Conservation (phyloP, 2,888 invertebrate genomes). For the Aphelenchoides bicaudatus region DNA sequence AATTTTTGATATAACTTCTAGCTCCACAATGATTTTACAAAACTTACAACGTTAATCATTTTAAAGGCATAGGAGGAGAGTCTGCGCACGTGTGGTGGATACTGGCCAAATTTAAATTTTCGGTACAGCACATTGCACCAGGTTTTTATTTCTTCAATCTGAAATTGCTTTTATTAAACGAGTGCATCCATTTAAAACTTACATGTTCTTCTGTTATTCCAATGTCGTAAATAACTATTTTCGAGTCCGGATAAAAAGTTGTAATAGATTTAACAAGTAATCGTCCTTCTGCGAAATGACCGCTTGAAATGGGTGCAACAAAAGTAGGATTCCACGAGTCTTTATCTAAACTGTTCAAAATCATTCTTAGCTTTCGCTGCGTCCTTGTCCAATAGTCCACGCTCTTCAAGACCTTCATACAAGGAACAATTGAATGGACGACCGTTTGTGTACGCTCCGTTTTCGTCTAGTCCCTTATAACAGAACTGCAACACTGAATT, state of each 20-base stretch:
- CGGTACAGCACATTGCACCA: conserved; percentile 18
- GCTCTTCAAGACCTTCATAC: not conserved
- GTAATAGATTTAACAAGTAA: not conserved
- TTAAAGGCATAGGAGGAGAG: conserved; percentile 15
- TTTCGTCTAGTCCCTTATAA: not conserved
- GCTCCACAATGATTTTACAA: not conserved
- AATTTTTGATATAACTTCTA: no score
- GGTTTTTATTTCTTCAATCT: conserved; percentile 5
- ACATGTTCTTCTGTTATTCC: not conserved
- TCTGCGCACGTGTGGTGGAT: conserved; percentile 11
- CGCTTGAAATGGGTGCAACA: not conserved
- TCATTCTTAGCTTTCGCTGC: not conserved
- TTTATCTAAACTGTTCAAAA: not conserved
- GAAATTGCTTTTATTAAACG: no score
- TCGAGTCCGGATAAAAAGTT: not conserved
- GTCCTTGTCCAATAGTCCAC: not conserved
- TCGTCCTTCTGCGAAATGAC: not conserved
- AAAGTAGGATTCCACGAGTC: not conserved
- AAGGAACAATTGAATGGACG: conserved; percentile 1
- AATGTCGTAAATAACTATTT: conserved; percentile 7
- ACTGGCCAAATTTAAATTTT: not conserved
- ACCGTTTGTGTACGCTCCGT: not conserved
- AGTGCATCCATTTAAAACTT: not conserved
- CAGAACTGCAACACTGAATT: conserved; percentile 1
- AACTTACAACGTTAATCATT: conserved; percentile 11